A percentile compares a stretch with the other conserved stretches of the same genome.
These are phyloP conservation scores for Carapus acus DNA, from an alignment of 2,797 vertebrate genomes.

Conservation along the genomic window DNA sequence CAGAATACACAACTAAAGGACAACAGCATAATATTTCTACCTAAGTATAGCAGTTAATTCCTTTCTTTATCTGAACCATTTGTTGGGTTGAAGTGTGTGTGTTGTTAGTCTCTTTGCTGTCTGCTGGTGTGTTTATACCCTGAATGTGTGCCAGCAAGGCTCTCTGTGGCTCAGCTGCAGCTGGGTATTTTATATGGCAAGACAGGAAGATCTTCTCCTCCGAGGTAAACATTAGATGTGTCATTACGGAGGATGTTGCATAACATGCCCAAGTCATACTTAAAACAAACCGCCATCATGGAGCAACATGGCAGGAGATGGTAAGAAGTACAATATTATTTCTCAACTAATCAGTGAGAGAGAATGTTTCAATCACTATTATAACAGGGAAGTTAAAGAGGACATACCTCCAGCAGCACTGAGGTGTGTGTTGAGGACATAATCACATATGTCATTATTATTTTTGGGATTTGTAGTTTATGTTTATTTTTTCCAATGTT, in stretches of 20 bases:
- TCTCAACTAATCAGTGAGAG: not conserved
- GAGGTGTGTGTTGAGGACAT: no score
- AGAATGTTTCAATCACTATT: no score
- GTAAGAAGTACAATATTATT: conserved; percentile 8
- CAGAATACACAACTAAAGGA: no score
- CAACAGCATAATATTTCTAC: no score
- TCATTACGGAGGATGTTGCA: conserved; percentile 62
- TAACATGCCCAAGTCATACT: conserved; percentile 52
- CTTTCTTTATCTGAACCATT: not conserved
- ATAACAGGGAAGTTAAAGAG: no score
- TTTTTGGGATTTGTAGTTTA: no score
- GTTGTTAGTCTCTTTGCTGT: conserved; percentile 37
- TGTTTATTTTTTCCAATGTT: no score
- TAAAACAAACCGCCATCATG: conserved; percentile 20
- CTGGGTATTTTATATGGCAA: conserved; percentile 62
- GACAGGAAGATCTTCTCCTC: conserved; percentile 64
- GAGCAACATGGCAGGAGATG: conserved; percentile 17
- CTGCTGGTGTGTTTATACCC: conserved; percentile 10
- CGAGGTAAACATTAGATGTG: conserved; percentile 63
- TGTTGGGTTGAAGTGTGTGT: conserved; percentile 12
- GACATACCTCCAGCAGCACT: no score
- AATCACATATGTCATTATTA: no score
- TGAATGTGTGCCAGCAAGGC: conserved; percentile 57
- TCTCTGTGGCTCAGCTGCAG: conserved; percentile 60
- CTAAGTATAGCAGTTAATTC: no score